Evolutionary conservation across 2,888 invertebrate species (phyloP).

Genomic region (Flabesymbios commensalis): DNA sequence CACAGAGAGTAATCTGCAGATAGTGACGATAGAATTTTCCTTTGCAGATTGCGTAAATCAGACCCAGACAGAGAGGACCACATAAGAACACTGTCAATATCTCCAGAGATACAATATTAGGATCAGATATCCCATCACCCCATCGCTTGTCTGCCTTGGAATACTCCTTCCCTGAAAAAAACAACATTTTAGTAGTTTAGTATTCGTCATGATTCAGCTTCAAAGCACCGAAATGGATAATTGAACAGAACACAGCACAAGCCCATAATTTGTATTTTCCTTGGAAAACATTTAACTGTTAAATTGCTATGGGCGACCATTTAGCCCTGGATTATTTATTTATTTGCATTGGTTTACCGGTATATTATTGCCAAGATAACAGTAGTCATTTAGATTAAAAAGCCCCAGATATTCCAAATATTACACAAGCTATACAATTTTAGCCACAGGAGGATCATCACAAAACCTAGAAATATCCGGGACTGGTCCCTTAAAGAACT

Average conservation of each 20-base stretch:
- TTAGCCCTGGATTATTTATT: too few relatives aligned
- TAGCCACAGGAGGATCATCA: too few relatives aligned
- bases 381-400: too few relatives aligned
- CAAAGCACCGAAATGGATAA: background rate
- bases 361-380: too few relatives aligned
- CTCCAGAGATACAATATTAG: constrained; percentile 55
- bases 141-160: constrained; percentile 58
- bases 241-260: background rate
- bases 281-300: too few relatives aligned
- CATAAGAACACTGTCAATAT: constrained; percentile 50
- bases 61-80: constrained; percentile 42
- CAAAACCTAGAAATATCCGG: too few relatives aligned
- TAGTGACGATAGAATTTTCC: constrained; percentile 48
- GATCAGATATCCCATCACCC: constrained; percentile 54
- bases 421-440: too few relatives aligned
- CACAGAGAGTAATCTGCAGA: constrained; percentile 52
- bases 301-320: too few relatives aligned
- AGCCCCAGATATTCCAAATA: too few relatives aligned
- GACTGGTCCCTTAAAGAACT: too few relatives aligned
- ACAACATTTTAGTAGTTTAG: background rate
- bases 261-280: background rate
- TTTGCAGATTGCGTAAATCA: constrained; percentile 47
- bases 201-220: background rate
- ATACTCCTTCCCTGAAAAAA: constrained; percentile 56
- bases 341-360: too few relatives aligned